Evolutionary conservation across 1,140 invertebrate species (phyloP), one percentile per base, ranked within the genome.

Genomic region (Drosophila cardini): DNA sequence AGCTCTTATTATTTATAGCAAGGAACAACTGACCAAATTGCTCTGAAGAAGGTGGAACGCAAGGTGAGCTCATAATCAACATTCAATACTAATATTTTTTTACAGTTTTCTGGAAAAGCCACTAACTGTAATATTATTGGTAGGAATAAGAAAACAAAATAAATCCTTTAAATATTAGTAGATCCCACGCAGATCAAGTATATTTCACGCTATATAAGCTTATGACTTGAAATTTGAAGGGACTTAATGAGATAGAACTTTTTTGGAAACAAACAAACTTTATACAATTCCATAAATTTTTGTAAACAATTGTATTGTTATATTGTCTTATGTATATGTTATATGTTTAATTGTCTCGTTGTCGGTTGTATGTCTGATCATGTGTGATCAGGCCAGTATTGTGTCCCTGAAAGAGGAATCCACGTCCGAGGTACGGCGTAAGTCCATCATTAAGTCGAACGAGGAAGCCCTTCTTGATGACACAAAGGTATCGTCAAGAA

Each of bases 401-500:
- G 71, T 72, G 11, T 86, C 83, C 13, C 30, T 83, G 10, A 76
- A 91, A 57, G 91, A 91, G 21, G 80, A 87, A 38, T 56, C 52
- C 8, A 75, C 60, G 13, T 71, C 71, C 9, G 81, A 91, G 40
- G 34, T 75, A 26, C 85, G 83, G 42, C 89, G 83, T n/a, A 75
- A 78, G 40, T 92, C 89, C 7, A 67, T 79, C 32, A 52, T 83
- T 7, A 80, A 76, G 26, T 63, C 45, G 5, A 26, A 78, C 15
- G 74, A 84, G 36, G 91, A 92, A 78, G 85, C 83, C 1, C 60
- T 91, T 1, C 81, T 92, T 16, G 93, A 94, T 91, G 92, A 94
- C 50, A 64, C 60, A 18, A 84, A 83, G 58, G 36, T 81, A 10
- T 74, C 71, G 13, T 87, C 80, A 10, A 70, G 80, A 26, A 80